Evolutionary conservation across 2,113 vertebrate genomes (phyloP), one percentile per base, ranked within the genome.

Genomic region (Burhinus bistriatus): DNA sequence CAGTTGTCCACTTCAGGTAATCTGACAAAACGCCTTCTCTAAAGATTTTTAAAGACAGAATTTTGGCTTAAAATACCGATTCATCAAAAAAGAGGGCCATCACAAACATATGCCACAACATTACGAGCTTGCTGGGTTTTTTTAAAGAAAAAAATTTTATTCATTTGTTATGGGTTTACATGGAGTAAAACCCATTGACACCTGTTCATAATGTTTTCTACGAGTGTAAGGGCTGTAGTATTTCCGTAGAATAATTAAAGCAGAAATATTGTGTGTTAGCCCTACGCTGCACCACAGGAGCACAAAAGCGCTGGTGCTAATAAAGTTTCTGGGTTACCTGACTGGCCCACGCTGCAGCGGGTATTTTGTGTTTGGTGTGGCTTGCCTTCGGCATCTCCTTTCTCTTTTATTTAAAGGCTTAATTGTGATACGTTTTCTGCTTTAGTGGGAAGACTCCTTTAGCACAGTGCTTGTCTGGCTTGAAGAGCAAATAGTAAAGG

Each of bases 331-430:
- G 64, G 21, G 4, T 42, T 59, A 27, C 30, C 32, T 44, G 27
- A 3, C 15, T 34, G 61, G 71, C 17, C 18, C 38, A 15, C 0
- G 1, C 2, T n/a, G 30, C 23, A 23, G 11, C 6, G 6, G 15
- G 5, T 15, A 3, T 70, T 66, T 73, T 25, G 27, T 34, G 19
- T 21, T 36, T 64, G 25, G 8, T 19, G 16, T 5, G 3, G 2
- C 36, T 12, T 26, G 34, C 52, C 8, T 78, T 52, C 45, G 83
- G 6, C 16, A 13, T 27, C 3, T 47, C 15, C 22, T 71, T 66
- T 34, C 55, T 26, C 14, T 42, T 42, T 32, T 9, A 4, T 23
- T 79, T 12, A 42, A 69, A 47, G 29, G 7, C 10, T 9, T 19
- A 5, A 64, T 92, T 88, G 79, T 32, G 4, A 11, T 61, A 1